phyloP scores from a whole-genome alignment of 2,888 invertebrate genomes.

The Nomada flava region DNA sequence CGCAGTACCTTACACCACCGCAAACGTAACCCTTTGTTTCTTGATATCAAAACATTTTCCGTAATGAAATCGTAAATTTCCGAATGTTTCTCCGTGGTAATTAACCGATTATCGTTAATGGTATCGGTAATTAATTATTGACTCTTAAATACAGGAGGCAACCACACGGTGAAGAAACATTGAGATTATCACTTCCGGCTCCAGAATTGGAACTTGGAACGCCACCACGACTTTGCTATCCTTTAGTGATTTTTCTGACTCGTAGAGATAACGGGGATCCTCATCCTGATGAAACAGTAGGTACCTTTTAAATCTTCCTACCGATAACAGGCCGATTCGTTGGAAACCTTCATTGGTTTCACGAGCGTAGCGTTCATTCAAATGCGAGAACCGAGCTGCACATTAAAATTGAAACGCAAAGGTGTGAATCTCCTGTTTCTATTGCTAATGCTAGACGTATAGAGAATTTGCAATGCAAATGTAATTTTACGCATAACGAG shows the following conservation, averaged over 20 bases:
- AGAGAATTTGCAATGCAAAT: not conserved
- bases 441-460: not conserved
- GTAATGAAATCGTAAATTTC: too few species aligned
- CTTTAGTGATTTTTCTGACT: slow-evolving; percentile 91
- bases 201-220: slow-evolving; percentile 89
- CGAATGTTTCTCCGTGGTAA: not conserved
- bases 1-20: slow-evolving; percentile 81
- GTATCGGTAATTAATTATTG: not conserved
- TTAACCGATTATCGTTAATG: not conserved
- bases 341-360: not conserved
- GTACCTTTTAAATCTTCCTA: slow-evolving; percentile 61
- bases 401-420: too few species aligned
- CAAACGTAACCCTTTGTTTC: slow-evolving; percentile 82
- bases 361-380: not conserved
- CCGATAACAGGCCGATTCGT: not conserved
- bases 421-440: too few species aligned
- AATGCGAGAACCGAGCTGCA: not conserved
- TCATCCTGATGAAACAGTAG: slow-evolving; percentile 92
- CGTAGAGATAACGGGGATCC: slow-evolving; percentile 87
- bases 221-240: slow-evolving; percentile 91
- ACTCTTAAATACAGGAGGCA: slow-evolving; percentile 85
- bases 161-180: slow-evolving; percentile 88
- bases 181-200: slow-evolving; percentile 87
- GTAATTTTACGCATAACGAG: not conserved
- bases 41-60: too few species aligned